Base-by-base conservation (phyloP, 2,113 vertebrate species). In the Sterna hirundo region DNA sequence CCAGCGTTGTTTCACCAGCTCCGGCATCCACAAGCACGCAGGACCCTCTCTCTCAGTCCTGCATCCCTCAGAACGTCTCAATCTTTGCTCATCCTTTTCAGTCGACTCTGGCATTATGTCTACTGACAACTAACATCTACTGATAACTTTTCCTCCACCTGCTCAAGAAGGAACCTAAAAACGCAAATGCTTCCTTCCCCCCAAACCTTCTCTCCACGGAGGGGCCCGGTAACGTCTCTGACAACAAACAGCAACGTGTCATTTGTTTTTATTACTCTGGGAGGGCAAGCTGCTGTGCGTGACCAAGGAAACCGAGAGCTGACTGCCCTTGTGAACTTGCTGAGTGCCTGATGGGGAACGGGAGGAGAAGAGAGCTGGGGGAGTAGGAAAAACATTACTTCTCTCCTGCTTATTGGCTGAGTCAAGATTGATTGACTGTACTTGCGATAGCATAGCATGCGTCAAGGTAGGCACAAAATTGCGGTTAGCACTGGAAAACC, bases 321-420 rank as follows among this genome's bases (percentile, higher is more conserved):
- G 92, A 79, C 96, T 97, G 96, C 96, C 96, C 96, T 96, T 88
- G 75, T 97, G 96, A 96, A 97, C 96, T 96, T 96, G 94, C 96
- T 9, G 94, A 97, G 93, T 58, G 96, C 82, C 96, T 97, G 94
- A 95, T 95, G 92, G 94, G 87, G 94, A 92, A 74, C 5, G 6
- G 90, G 90, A 90, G 85, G 78, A 90, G 87, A 93, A 52, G 96
- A 93, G 96, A 96, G 94, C 94, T 96, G 94, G 87, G 95, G 94
- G 94, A 96, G 94, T 80, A 91, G 83, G 93, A 85, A 90, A 91
- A 95, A 42, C 92, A 95, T 94, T 85, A 57, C 94, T 91, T 91
- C 94, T 91, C 93, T 92, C 54, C 92, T 66, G 93, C 93, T 89
- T 85, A 96, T 95, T 96, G 96, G 96, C 79, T 5, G 5, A 80